These are phyloP conservation scores for Pedetes capensis DNA, from an alignment of 2,113 vertebrate genomes.

Conservation along the genomic window DNA sequence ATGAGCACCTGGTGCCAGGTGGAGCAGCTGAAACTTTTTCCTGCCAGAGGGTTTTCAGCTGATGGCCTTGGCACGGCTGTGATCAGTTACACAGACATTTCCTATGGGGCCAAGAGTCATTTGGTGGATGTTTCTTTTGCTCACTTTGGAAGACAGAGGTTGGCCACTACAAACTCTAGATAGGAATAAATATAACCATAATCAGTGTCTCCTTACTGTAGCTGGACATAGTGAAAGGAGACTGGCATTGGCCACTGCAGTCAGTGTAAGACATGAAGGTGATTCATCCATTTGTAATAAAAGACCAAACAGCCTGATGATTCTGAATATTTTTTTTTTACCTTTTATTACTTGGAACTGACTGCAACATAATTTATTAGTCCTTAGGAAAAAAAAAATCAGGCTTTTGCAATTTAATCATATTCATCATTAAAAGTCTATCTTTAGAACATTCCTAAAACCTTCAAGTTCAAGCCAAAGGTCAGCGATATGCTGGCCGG, in stretches of 20 bases:
- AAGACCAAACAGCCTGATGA: not conserved
- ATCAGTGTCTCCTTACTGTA: not conserved
- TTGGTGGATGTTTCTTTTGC: not conserved
- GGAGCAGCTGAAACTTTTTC: not conserved
- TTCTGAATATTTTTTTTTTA: not conserved
- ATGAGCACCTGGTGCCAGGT: not conserved
- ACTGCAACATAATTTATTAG: not conserved
- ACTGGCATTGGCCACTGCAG: not conserved
- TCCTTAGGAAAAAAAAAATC: not conserved
- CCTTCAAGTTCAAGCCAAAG: not conserved
- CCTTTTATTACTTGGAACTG: not conserved
- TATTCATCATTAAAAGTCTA: slow-evolving; percentile 24
- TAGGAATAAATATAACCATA: not conserved
- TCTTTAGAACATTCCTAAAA: slow-evolving; percentile 36
- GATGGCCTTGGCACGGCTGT: not conserved
- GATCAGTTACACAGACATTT: not conserved
- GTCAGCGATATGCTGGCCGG: not conserved
- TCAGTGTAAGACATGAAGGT: not conserved
- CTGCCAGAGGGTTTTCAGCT: not conserved
- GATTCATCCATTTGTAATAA: not conserved
- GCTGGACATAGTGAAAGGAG: not conserved
- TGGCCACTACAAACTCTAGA: not conserved
- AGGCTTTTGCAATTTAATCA: slow-evolving; percentile 5
- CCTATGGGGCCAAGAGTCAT: not conserved
- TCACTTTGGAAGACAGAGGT: not conserved